Evolutionary conservation across 2,797 vertebrate genomes (phyloP).

Genomic region (Girardinus metallicus): DNA sequence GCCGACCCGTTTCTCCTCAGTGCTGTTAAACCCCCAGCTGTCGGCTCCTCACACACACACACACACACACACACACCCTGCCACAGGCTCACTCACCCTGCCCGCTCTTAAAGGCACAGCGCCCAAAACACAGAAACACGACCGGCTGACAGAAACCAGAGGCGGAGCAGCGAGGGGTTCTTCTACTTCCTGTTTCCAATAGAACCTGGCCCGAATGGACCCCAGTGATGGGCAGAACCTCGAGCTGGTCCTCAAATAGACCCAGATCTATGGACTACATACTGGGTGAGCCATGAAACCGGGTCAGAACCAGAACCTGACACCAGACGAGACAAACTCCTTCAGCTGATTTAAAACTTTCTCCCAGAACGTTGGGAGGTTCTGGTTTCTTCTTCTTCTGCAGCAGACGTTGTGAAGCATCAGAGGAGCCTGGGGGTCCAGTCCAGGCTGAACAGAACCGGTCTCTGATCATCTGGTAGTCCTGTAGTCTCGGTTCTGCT

Average conservation of each 20-base stretch:
- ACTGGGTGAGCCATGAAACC: not conserved
- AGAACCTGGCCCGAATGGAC: slow-evolving; percentile 17
- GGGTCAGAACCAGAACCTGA: not conserved
- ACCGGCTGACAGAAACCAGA: slow-evolving; percentile 35
- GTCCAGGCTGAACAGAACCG: too few relatives aligned
- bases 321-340: too few relatives aligned
- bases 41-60: slow-evolving; percentile 44
- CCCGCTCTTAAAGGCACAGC: slow-evolving; percentile 36
- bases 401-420: too few relatives aligned
- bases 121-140: slow-evolving; percentile 17
- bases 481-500: too few relatives aligned
- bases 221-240: too few relatives aligned
- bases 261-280: too few relatives aligned
- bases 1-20: slow-evolving; percentile 26
- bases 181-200: slow-evolving; percentile 48
- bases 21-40: slow-evolving; percentile 33
- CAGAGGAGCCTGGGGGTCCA: too few relatives aligned
- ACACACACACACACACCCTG: slow-evolving; percentile 8
- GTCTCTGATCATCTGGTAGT: too few relatives aligned
- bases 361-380: too few relatives aligned
- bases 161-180: slow-evolving; percentile 52
- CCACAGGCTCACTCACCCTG: slow-evolving; percentile 20
- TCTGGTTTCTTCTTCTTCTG: too few relatives aligned
- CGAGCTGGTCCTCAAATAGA: too few relatives aligned
- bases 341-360: too few relatives aligned